Percentiles rank a stretch among this genome's conserved stretches.
These are phyloP conservation scores for Empidonax alnorum DNA, from an alignment of 2,113 vertebrate genomes.

Conservation along the genomic window DNA sequence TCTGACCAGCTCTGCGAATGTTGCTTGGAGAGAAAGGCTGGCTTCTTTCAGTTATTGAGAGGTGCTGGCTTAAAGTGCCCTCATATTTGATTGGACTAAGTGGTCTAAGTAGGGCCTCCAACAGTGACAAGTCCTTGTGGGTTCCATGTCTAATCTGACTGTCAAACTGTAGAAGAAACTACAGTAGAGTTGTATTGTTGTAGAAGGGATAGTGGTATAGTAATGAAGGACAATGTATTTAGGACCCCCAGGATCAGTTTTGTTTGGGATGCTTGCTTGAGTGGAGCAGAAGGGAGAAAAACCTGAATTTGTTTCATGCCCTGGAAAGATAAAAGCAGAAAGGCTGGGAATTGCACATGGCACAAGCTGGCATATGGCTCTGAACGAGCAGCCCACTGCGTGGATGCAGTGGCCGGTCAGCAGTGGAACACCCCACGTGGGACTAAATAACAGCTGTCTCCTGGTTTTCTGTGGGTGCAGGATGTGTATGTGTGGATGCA, in stretches of 20 bases:
- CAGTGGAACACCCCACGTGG: not conserved
- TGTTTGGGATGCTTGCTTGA: not conserved
- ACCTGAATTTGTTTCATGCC: not conserved
- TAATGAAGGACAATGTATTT: not conserved
- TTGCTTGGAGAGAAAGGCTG: not conserved
- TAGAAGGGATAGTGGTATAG: not conserved
- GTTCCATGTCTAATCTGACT: not conserved
- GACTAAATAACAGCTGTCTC: not conserved
- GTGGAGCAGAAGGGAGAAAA: not conserved
- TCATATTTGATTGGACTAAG: not conserved
- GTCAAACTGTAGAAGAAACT: not conserved
- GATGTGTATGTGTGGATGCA: not conserved
- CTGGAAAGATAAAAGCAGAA: not conserved
- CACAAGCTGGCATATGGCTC: not conserved
- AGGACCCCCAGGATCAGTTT: not conserved
- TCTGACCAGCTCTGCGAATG: not conserved
- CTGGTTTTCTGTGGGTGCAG: accelerated
- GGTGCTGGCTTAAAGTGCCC: not conserved
- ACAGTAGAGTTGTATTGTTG: not conserved
- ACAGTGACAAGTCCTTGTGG: not conserved
- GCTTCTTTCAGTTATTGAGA: not conserved
- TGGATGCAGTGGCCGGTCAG: not conserved
- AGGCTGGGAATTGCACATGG: not conserved
- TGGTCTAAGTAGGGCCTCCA: not conserved
- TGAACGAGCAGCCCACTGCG: not conserved